These are phyloP conservation scores for Labeo calbasu DNA, from an alignment of 2,797 vertebrate genomes.

Conservation along the genomic window DNA sequence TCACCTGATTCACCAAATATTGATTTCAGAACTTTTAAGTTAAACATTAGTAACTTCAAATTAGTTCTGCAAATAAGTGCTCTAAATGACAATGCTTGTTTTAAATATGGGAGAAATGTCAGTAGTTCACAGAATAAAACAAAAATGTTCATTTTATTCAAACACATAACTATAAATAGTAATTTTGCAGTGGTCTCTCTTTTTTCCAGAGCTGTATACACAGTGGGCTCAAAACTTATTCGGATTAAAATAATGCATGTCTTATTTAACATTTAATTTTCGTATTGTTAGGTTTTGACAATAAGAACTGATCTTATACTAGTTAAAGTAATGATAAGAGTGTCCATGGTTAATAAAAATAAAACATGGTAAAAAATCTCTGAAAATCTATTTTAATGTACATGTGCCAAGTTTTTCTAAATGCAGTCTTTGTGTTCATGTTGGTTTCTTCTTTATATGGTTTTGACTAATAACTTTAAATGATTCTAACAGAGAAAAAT, in stretches of 20 bases:
- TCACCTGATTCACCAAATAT: neutral
- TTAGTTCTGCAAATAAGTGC: neutral
- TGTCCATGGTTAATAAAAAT: neutral
- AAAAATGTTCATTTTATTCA: neutral
- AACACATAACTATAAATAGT: neutral
- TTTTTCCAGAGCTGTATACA: neutral
- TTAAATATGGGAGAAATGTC: neutral
- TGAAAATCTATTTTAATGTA: neutral
- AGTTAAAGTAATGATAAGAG: neutral
- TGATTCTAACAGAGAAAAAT: neutral
- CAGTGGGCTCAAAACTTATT: neutral
- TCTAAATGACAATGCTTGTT: neutral
- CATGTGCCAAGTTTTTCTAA: neutral
- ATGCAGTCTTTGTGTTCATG: neutral
- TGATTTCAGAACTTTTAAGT: neutral
- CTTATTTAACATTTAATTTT: neutral
- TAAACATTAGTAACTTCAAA: neutral
- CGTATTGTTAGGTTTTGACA: neutral
- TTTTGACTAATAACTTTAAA: too few species aligned
- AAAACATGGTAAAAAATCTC: neutral
- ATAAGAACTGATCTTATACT: neutral
- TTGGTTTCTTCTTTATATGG: too few species aligned
- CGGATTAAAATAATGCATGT: neutral
- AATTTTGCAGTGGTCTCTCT: neutral
- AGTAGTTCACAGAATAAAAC: too few species aligned